A percentile compares a stretch with the other conserved stretches of the same genome.
phyloP scores from a whole-genome alignment of 2,888 invertebrate species.

The Sphecodes monilicornis region DNA sequence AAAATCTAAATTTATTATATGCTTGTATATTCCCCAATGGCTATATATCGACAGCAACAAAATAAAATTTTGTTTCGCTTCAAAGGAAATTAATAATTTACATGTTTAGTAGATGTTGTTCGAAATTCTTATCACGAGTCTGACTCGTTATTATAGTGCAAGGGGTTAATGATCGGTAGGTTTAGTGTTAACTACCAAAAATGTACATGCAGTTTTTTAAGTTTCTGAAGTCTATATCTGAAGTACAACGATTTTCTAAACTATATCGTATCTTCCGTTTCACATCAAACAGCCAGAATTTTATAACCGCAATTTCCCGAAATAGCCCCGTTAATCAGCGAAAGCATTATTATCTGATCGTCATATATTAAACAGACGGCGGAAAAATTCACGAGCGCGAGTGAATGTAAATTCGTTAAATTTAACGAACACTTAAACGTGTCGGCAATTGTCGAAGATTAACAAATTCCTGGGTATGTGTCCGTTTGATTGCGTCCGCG shows the following conservation, averaged over 20 bases:
- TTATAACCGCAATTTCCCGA: neutral
- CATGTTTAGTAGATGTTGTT: no score
- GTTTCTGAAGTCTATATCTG: neutral
- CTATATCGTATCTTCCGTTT: neutral
- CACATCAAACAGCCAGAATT: neutral
- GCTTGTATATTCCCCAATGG: no score
- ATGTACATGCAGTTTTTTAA: neutral
- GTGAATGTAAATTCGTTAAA: slow-evolving; percentile 28
- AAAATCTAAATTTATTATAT: no score
- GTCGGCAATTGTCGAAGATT: slow-evolving; percentile 32
- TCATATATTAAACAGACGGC: neutral
- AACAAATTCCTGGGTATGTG: neutral
- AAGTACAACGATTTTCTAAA: neutral
- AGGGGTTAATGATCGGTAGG: no score
- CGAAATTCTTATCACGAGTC: no score
- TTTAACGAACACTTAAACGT: slow-evolving; percentile 43
- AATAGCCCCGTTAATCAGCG: neutral
- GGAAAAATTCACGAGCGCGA: neutral
- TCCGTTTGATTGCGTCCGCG: slow-evolving; percentile 5
- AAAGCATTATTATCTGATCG: neutral
- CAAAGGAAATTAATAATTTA: no score
- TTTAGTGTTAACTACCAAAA: neutral
- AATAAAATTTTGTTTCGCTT: no score
- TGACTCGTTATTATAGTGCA: no score
- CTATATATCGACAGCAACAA: no score